Percentiles rank a stretch among this genome's conserved stretches.
These are phyloP conservation scores for Pecten maximus DNA, from an alignment of 2,888 invertebrate genomes.

Conservation along the genomic window DNA sequence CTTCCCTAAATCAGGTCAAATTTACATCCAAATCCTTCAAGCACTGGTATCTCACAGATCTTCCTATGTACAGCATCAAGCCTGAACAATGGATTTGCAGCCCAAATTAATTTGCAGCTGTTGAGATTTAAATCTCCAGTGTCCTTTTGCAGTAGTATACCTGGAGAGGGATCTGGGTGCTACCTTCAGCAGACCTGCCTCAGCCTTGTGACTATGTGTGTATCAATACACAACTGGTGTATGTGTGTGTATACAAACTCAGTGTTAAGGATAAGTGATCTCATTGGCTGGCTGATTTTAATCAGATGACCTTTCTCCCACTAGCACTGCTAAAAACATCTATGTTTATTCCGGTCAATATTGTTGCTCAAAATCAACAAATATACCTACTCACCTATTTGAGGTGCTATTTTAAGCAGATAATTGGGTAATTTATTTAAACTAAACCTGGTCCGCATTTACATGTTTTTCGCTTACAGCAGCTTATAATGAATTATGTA, in stretches of 20 bases:
- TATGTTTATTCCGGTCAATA: neutral
- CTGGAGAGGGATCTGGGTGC: neutral
- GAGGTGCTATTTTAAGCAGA: neutral
- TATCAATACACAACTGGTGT: conserved; percentile 6
- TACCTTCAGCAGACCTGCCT: neutral
- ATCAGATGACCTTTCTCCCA: conserved; percentile 12
- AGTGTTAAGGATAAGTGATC: neutral
- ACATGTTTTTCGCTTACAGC: neutral
- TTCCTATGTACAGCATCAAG: conserved; percentile 24
- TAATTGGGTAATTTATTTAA: neutral
- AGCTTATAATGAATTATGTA: neutral
- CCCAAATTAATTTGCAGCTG: neutral
- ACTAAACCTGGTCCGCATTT: neutral
- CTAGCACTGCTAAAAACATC: neutral
- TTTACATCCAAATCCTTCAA: conserved; percentile 9
- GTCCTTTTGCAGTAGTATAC: conserved; percentile 15
- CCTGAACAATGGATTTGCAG: neutral
- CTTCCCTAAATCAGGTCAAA: neutral
- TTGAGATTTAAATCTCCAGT: neutral
- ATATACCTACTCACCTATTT: neutral
- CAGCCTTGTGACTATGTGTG: neutral
- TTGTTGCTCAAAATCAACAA: neutral
- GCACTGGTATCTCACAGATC: neutral
- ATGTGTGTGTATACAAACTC: neutral
- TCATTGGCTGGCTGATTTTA: conserved; percentile 4